Evolutionary conservation across 2,113 vertebrate species (phyloP), one percentile per base, ranked within the genome.

Genomic region (Antidorcas marsupialis): DNA sequence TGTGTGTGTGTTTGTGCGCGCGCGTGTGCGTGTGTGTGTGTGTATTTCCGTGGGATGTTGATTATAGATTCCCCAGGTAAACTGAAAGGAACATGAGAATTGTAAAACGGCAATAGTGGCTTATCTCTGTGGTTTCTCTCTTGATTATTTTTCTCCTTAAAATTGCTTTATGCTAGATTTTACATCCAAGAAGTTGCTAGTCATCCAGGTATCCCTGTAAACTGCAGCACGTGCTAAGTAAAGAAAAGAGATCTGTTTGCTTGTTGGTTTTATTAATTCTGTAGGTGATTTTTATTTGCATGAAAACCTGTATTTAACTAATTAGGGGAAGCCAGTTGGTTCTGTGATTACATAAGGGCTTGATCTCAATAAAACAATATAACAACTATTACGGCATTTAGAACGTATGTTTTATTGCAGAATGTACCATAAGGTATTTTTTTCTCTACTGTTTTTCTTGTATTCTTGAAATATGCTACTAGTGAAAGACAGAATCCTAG

Each of bases 141-240:
- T 83, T 10, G n/a, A 17, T 74, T 57, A 36, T 64, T 88, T 83
- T 62, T 79, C 81, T 91, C 5, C 39, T 85, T 84, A 76, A 88
- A 86, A 97, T 67, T 84, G 78, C 81, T 57, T 85, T 96, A 76
- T 92, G 39, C 19, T 64, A 39, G 19, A 30, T 62, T 94, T 94
- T 89, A 96, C 91, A 94, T 81, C 43, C 79, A 85, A 74, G 97
- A 98, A 98, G 93, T 98, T 98, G 89, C 79, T 71, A 85, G 90
- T 83, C 2, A 50, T 96, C 92, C 86, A 19, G 30, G 52, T n/a
- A 91, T 86, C 91, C 89, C 93, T 93, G 27, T 87, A 94, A 95
- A 97, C 64, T 64, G 39, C 81, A 98, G 79, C 62, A 85, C 36
- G 33, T 43, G 0, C 55, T 43, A 36, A 89, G 94, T n/a, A 76